Conservation (phyloP, 1,140 invertebrate genomes). For the Solenopsis fugax region DNA sequence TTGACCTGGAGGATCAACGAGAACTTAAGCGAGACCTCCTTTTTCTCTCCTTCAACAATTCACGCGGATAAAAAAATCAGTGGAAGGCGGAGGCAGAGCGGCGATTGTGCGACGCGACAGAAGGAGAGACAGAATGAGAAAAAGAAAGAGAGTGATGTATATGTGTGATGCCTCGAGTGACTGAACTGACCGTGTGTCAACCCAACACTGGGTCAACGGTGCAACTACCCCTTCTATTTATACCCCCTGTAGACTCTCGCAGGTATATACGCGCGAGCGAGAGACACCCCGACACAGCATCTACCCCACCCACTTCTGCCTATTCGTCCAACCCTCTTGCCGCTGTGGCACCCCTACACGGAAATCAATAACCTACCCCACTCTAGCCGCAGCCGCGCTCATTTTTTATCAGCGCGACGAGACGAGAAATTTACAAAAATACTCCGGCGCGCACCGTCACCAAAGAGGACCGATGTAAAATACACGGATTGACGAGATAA, state of each 20-base stretch:
- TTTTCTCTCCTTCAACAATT: constrained; percentile 52
- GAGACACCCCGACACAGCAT: constrained; percentile 80
- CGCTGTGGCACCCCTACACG: constrained; percentile 76
- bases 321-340: constrained; percentile 38
- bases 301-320: constrained; percentile 58
- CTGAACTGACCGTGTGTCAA: constrained; percentile 81
- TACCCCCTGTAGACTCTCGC: constrained; percentile 78
- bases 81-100: background rate
- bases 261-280: constrained; percentile 75
- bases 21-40: constrained; percentile 22
- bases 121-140: constrained; percentile 25
- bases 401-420: constrained; percentile 61
- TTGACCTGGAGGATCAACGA: constrained; percentile 41
- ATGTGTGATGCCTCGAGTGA: constrained; percentile 69
- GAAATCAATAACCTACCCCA: constrained; percentile 85
- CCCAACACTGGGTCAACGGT: constrained; percentile 86
- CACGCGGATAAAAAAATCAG: constrained; percentile 32
- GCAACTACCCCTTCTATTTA: constrained; percentile 86
- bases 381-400: constrained; percentile 55
- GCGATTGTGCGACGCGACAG: constrained; percentile 32
- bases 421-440: constrained; percentile 70
- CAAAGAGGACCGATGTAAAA: constrained; percentile 29
- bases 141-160: constrained; percentile 41
- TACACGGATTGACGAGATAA: constrained; percentile 24
- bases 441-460: background rate